Percentiles rank a stretch among this genome's conserved stretches.
Conservation (phyloP, 2,888 invertebrate species). For the Drosophila quinaria region DNA sequence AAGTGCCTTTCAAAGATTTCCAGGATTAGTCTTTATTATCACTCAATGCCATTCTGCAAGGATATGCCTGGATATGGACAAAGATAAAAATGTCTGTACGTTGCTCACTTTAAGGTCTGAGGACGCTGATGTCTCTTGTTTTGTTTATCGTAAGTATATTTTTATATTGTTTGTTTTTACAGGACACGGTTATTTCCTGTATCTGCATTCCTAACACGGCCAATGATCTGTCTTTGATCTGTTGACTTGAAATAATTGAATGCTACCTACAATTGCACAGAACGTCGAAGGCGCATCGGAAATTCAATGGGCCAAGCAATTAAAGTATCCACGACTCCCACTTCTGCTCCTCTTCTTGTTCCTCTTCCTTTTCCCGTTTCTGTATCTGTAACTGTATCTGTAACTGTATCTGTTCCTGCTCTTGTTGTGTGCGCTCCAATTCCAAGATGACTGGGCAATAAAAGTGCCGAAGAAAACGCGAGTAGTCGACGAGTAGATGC, state of each 20-base stretch:
- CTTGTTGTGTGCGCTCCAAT: slow-evolving; percentile 29
- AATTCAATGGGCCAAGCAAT: slow-evolving; percentile 46
- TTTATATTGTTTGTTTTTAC: no score
- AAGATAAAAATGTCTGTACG: no score
- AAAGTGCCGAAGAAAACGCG: no score
- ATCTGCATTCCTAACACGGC: slow-evolving; percentile 11
- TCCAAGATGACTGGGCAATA: slow-evolving; percentile 23
- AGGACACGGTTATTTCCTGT: slow-evolving; percentile 24
- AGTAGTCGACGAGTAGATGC: slow-evolving; percentile 4
- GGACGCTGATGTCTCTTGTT: no score
- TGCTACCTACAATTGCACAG: slow-evolving; percentile 58
- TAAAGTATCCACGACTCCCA: slow-evolving; percentile 6
- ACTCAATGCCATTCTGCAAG: no score
- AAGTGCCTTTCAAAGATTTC: no score
- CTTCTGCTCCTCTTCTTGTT: not conserved
- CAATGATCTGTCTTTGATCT: slow-evolving; percentile 49
- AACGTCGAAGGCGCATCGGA: slow-evolving; percentile 13
- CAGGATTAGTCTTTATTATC: no score
- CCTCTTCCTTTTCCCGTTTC: not conserved
- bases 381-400: not conserved
- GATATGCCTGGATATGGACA: no score
- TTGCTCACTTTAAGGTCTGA: no score
- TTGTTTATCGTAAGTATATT: not conserved
- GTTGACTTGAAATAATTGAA: slow-evolving; percentile 57
- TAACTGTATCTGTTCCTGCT: not conserved